phyloP scores from a whole-genome alignment of 1,140 invertebrate genomes.

The Drosophila dunni region DNA sequence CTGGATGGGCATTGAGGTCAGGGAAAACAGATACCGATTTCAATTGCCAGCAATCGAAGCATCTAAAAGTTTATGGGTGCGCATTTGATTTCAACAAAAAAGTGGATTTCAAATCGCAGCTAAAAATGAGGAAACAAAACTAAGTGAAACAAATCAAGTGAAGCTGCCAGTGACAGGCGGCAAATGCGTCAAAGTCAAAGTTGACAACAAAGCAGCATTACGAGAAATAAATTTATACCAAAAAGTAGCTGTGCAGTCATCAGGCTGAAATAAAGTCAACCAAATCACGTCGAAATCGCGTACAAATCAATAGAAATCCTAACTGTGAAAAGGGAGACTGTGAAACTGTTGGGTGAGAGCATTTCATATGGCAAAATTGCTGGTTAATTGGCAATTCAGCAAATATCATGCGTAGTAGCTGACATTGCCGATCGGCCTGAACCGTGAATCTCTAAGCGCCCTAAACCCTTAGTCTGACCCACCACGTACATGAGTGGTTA shows the following conservation, averaged over 20 bases:
- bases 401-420: conserved; percentile 64
- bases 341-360: conserved; percentile 2
- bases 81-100: conserved; percentile 20
- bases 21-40: conserved; percentile 34
- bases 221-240: conserved; percentile 59
- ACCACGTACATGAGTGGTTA: conserved; percentile 8
- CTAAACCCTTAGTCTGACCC: neutral
- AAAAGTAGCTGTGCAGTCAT: conserved; percentile 52
- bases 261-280: conserved; percentile 44
- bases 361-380: conserved; percentile 65
- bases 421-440: neutral
- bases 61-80: conserved; percentile 5
- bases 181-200: conserved; percentile 67
- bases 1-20: conserved; percentile 44
- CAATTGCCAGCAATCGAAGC: conserved; percentile 28
- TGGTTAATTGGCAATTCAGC: conserved; percentile 80
- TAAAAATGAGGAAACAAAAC: conserved; percentile 7
- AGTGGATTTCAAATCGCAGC: conserved; percentile 21
- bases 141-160: conserved; percentile 21
- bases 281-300: conserved; percentile 12
- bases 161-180: conserved; percentile 58
- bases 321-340: neutral
- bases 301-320: conserved; percentile 55
- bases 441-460: neutral
- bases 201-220: conserved; percentile 25